These are phyloP conservation scores for Trachelus stipa DNA, from an alignment of 2,888 invertebrate genomes.

Conservation along the genomic window DNA sequence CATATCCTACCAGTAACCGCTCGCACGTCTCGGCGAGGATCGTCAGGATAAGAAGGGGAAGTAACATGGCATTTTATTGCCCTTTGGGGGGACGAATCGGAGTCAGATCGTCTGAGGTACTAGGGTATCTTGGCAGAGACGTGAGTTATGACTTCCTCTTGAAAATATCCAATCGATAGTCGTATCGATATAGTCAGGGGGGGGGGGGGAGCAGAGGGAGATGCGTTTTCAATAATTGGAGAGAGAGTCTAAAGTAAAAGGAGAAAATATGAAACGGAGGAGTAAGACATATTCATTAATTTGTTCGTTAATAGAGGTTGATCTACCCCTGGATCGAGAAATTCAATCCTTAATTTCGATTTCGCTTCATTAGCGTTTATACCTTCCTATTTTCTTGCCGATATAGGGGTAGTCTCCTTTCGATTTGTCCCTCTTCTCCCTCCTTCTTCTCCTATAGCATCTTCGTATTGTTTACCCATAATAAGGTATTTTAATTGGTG, in stretches of 20 bases:
- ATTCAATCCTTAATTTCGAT: not conserved
- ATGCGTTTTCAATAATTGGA: not conserved
- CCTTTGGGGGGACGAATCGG: not conserved
- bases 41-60: not conserved
- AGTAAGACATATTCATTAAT: constrained; percentile 27
- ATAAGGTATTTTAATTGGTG: constrained; percentile 64
- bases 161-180: not conserved
- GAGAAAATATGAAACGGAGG: not conserved
- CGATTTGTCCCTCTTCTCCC: constrained; percentile 14
- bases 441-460: not conserved
- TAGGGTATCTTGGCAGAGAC: not conserved
- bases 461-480: constrained; percentile 54
- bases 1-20: constrained; percentile 23
- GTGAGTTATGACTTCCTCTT: not conserved
- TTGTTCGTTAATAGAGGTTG: constrained; percentile 32
- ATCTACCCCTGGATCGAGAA: not conserved
- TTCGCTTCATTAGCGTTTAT: constrained; percentile 12
- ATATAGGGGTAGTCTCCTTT: constrained; percentile 1
- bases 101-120: not conserved
- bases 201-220: not conserved
- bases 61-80: constrained; percentile 10
- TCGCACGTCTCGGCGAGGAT: constrained; percentile 8
- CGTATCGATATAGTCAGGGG: not conserved
- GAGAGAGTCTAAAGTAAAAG: not conserved
- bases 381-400: constrained; percentile 19